A percentile compares a stretch with the other conserved stretches of the same genome.
Conservation (phyloP, 2,113 vertebrate species). For the Machaerirhynchus nigripectus region DNA sequence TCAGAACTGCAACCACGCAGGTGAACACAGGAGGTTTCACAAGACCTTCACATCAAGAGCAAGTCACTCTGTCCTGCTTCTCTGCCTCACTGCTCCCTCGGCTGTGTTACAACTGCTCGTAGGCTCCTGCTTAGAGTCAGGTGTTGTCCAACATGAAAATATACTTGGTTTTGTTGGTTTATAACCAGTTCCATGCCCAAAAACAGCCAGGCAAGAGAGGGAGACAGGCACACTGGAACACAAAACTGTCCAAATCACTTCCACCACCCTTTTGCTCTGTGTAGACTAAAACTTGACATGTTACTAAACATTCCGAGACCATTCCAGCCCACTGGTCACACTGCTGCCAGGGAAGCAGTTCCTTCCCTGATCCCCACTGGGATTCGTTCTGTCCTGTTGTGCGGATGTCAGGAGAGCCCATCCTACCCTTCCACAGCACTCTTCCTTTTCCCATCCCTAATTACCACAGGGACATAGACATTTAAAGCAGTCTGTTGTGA, state of each 20-base stretch:
- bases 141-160: background rate
- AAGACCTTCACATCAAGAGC: background rate
- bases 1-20: background rate
- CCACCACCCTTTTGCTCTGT: background rate
- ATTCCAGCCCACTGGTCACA: background rate
- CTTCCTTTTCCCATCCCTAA: background rate
- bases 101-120: accelerated
- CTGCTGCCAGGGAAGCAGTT: background rate
- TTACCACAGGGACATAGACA: background rate
- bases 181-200: background rate
- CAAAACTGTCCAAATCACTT: background rate
- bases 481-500: background rate
- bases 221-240: background rate
- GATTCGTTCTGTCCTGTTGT: background rate
- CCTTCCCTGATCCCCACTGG: accelerated
- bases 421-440: background rate
- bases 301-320: accelerated
- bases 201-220: background rate
- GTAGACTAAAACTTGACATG: background rate
- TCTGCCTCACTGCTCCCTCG: background rate
- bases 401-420: background rate
- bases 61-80: background rate
- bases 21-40: background rate
- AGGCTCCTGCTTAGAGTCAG: background rate
- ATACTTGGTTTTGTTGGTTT: accelerated